A percentile compares a stretch with the other conserved stretches of the same genome.
Evolutionary conservation across 2,113 vertebrate genomes (phyloP).

Genomic region (Melanostigma gelatinosum): DNA sequence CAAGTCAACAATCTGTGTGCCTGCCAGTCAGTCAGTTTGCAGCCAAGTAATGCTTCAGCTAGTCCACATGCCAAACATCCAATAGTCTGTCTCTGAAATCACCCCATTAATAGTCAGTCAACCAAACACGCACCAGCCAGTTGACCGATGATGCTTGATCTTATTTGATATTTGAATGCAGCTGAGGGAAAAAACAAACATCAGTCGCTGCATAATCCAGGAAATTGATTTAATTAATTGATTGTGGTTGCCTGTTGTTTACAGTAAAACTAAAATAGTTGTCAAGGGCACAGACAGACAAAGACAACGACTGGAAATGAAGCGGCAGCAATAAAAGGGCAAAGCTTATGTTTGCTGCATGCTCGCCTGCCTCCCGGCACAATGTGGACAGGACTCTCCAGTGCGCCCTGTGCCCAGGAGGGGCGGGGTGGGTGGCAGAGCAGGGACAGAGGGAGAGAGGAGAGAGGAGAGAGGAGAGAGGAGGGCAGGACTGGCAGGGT

Average conservation of each 20-base stretch:
- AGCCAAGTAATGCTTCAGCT: slow-evolving; percentile 2
- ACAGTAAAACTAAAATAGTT: slow-evolving; percentile 19
- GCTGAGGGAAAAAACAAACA: not conserved
- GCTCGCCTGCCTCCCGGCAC: slow-evolving; percentile 47
- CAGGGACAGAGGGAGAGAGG: slow-evolving; percentile 61
- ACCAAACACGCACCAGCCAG: slow-evolving; percentile 9
- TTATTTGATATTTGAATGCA: slow-evolving; percentile 39
- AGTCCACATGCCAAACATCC: slow-evolving; percentile 30
- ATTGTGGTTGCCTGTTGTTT: slow-evolving; percentile 50
- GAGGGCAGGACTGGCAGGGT: slow-evolving; percentile 89
- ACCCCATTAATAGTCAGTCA: slow-evolving; percentile 32
- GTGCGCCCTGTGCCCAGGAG: slow-evolving; percentile 83
- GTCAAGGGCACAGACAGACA: slow-evolving; percentile 47
- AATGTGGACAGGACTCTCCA: slow-evolving; percentile 71
- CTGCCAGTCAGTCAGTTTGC: slow-evolving; percentile 14
- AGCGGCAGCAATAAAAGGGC: slow-evolving; percentile 51
- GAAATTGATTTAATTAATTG: slow-evolving; percentile 60
- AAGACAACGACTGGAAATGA: slow-evolving; percentile 45
- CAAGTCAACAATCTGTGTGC: not conserved
- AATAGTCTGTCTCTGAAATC: slow-evolving; percentile 33
- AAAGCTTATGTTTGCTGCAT: slow-evolving; percentile 53
- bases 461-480: slow-evolving; percentile 70
- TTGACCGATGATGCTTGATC: slow-evolving; percentile 45
- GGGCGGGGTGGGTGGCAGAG: slow-evolving; percentile 84
- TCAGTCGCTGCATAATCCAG: slow-evolving; percentile 21